These are phyloP conservation scores for Hypanus sabinus DNA, from an alignment of 2,113 vertebrate species.

Conservation along the genomic window DNA sequence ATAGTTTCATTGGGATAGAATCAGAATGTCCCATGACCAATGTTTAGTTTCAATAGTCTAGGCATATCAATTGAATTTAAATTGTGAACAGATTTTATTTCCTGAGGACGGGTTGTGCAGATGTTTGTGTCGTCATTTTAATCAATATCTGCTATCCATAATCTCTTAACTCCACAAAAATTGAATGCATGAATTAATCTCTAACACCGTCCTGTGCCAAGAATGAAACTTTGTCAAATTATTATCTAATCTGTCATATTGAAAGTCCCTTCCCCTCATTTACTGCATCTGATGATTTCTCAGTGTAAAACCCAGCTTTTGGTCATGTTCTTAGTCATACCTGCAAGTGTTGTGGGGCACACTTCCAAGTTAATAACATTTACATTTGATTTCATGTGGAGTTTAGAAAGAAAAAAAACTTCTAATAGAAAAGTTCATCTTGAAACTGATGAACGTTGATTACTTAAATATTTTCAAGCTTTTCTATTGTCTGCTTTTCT, in stretches of 20 bases:
- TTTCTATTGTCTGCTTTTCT: neutral
- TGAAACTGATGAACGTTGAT: neutral
- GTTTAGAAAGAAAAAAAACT: too few relatives aligned
- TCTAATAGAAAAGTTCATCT: neutral
- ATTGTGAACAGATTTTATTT: too few relatives aligned
- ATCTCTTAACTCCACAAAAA: too few relatives aligned
- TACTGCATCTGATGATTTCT: too few relatives aligned
- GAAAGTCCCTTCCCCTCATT: neutral
- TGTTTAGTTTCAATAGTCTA: too few relatives aligned
- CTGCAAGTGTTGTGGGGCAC: neutral
- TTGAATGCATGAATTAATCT: neutral
- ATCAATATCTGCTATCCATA: too few relatives aligned
- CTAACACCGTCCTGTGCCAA: neutral
- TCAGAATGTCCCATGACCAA: too few relatives aligned
- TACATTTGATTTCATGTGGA: neutral
- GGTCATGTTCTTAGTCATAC: neutral
- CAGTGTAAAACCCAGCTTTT: neutral
- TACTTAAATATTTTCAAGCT: neutral
- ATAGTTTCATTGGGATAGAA: too few relatives aligned
- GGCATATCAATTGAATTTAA: too few relatives aligned
- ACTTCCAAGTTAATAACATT: neutral
- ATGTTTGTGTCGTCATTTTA: too few relatives aligned
- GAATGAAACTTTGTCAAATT: neutral
- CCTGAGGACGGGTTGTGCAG: too few relatives aligned
- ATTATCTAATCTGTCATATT: neutral